These are phyloP conservation scores for Plebejus argus DNA, from an alignment of 2,888 invertebrate species.

Conservation along the genomic window DNA sequence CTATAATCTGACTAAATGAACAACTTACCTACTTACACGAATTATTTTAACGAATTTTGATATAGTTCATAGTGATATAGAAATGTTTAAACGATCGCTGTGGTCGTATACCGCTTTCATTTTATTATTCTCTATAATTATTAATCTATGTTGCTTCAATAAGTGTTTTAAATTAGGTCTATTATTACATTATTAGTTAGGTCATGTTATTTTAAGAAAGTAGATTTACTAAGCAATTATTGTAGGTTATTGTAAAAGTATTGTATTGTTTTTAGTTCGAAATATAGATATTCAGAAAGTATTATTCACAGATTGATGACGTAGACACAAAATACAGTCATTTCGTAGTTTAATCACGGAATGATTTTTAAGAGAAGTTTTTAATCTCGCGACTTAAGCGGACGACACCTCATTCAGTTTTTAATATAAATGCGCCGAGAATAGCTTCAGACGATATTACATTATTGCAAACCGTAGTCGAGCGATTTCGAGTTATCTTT, in stretches of 20 bases:
- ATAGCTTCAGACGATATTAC: slow-evolving; percentile 22
- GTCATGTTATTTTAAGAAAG: too few species aligned
- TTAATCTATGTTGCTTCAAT: too few species aligned
- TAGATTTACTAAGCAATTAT: too few species aligned
- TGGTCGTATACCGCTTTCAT: too few species aligned
- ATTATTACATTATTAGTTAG: too few species aligned
- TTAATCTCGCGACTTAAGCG: slow-evolving; percentile 18
- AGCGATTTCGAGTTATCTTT: not conserved
- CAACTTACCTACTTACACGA: too few species aligned
- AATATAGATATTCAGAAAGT: not conserved
- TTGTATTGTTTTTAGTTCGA: not conserved
- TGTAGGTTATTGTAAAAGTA: not conserved
- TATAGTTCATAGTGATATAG: too few species aligned
- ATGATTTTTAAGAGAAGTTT: not conserved
- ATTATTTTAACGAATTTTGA: too few species aligned
- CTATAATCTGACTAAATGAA: too few species aligned
- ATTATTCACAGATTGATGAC: not conserved
- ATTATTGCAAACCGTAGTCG: slow-evolving; percentile 11
- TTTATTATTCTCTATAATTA: too few species aligned
- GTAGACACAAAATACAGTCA: slow-evolving; percentile 3
- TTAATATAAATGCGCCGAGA: slow-evolving; percentile 28
- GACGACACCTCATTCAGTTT: slow-evolving; percentile 28
- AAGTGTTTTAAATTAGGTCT: too few species aligned
- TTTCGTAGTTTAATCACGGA: slow-evolving; percentile 1
- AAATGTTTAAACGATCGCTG: too few species aligned